Base-by-base conservation (phyloP, 2,888 invertebrate species). In the Sesia bembeciformis region DNA sequence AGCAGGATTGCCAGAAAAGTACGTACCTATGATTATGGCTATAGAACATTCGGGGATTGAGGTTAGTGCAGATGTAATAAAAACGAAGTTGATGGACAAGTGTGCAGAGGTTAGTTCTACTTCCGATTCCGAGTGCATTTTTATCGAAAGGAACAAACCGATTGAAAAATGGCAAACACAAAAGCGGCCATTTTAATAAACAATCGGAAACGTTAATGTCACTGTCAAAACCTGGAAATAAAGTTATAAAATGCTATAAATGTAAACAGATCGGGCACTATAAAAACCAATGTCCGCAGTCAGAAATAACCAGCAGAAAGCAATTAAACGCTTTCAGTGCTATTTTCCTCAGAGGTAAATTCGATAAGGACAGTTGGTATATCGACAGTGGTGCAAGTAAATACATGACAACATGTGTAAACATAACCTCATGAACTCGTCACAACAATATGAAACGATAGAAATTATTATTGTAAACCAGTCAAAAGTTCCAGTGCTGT, bases 181-280 rank as follows among this genome's bases (percentile, higher is more conserved):
- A n/a, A n/a, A n/a, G n/a, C n/a, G n/a, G n/a, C n/a, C n/a, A 23
- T 23, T 23, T 23, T 23, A 23, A 23, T 23, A 23, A 2, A 23
- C 23, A 23, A 23, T 1, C 23, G 23, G 23, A 1, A 23, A 23
- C 23, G 1, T 23, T 1, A 23, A 23, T 23, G 23, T 23, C 23
- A 23, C 23, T 23, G 23, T 23, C 23, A 23, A 1, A 23, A 23
- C 23, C 23, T 2, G 3, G 1, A 41, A 4, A 41, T 6, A 41
- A 41, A 41, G 7, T 7, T 41, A 7, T 41, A 41, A 41, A 4
- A 5, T 62, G 60, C 43, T 62, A 56, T n/a, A 38, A 8, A 46
- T 62, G 60, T 52, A 60, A 60, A 56, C 40, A 57, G 50, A 38
- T 8, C 4, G 62, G 60, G 3, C 60, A 62, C 50, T 61, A 51